phyloP scores from a whole-genome alignment of 2,113 vertebrate genomes.

The Corvus cornix region DNA sequence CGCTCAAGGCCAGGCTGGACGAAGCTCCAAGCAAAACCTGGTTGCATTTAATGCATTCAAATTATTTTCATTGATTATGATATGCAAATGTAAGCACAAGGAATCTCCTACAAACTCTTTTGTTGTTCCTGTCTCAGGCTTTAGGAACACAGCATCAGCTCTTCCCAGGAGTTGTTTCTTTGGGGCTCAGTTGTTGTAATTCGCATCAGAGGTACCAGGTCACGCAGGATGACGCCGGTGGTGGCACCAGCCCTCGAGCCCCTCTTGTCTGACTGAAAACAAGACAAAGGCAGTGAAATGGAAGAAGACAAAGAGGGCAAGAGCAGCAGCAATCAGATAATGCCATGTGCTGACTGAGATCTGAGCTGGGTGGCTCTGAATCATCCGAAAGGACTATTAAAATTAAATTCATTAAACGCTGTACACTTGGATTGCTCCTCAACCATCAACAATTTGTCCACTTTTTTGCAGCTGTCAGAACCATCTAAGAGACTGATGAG shows the following conservation, averaged over 20 bases:
- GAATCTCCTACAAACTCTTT: neutral
- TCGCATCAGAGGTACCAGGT: neutral
- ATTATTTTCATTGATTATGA: neutral
- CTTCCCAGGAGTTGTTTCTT: neutral
- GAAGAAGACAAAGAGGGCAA: neutral
- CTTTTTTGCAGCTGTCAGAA: conserved; percentile 11
- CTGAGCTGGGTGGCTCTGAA: neutral
- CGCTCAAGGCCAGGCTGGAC: neutral
- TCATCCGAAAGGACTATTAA: neutral
- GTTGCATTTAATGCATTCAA: neutral
- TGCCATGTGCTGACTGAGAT: neutral
- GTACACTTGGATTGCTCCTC: neutral
- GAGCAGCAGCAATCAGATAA: neutral
- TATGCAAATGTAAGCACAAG: neutral
- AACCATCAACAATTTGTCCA: neutral
- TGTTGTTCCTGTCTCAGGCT: neutral
- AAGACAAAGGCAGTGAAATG: neutral
- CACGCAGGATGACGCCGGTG: neutral
- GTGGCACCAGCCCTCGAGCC: neutral
- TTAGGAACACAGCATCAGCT: neutral
- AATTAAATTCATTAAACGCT: neutral
- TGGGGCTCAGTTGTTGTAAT: neutral
- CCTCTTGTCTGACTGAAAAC: neutral
- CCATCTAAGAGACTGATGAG: neutral
- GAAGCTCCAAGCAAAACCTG: neutral